Base-by-base conservation (phyloP, 1,140 invertebrate genomes). In the Forficula auricularia region DNA sequence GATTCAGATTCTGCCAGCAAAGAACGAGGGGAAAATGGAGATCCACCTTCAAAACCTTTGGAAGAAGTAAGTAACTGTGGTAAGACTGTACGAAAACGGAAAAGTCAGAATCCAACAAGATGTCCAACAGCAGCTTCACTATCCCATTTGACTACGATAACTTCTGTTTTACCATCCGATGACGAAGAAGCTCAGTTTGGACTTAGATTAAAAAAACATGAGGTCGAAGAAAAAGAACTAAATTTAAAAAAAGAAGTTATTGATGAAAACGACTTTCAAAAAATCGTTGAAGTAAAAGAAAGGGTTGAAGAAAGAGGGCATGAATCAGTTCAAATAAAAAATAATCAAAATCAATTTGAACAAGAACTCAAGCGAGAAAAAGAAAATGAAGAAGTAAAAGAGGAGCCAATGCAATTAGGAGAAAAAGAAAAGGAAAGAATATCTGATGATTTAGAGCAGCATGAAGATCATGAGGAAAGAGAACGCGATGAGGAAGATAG, bases 71-170 rank as follows among this genome's bases (percentile, higher is more conserved):
- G 50, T 0, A 32, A 40, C 0, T 27, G 22, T 27, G 22, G 48
- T 7, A 63, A 59, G 43, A 54, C 54, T 14, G 56, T 57, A 8
- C 48, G 88, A 37, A 90, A 94, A 63, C 66, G 90, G 38, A 96
- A 95, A 62, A 90, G 79, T 52, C 79, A 87, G 52, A 90, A 92
- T 59, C 90, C 89, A 0, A 89, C 82, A 1, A 70, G 86, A 43
- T 85, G 79, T 56, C 75, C 82, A 2, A 59, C 22, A 6, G 22
- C 22, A 27, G 22, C 22, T 27, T 27, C 22, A 27, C 10, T 27
- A 27, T 62, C 27, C 45, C 44, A 19, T 43, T 50, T 33, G 22
- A 27, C 22, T 6, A 10, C 22, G 4, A 27, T 27, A 27, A 10
- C 22, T 27, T 4, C 22, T 27, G 22, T 10, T 27, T 27, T 27